A percentile compares a stretch with the other conserved stretches of the same genome.
These are phyloP conservation scores for Hyperopisus bebe DNA, from an alignment of 2,113 vertebrate species.

Conservation along the genomic window DNA sequence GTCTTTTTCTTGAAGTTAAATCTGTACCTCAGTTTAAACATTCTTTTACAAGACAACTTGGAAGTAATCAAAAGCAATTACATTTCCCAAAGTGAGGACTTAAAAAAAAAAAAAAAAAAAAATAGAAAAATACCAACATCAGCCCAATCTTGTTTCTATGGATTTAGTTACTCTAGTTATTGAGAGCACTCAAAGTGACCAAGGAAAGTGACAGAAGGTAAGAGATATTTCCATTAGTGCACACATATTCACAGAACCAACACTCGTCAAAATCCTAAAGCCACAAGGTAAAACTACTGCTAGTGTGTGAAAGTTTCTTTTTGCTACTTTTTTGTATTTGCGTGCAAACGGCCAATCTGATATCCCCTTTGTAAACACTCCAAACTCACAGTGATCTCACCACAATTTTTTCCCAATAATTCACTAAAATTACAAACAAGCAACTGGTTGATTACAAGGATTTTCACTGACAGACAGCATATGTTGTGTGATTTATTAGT, in stretches of 20 bases:
- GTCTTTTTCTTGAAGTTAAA: conserved; percentile 70
- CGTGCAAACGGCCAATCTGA: conserved; percentile 6
- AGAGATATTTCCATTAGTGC: conserved; percentile 29
- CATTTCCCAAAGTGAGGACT: conserved; percentile 60
- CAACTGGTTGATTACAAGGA: neutral
- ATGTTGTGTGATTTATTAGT: neutral
- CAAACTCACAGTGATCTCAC: conserved; percentile 11
- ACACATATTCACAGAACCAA: conserved; percentile 18
- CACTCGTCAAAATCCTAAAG: conserved; percentile 24
- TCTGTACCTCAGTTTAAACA: conserved; percentile 77
- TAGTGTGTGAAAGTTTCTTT: conserved; percentile 10
- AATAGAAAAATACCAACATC: conserved; percentile 51
- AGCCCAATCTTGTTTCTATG: conserved; percentile 51
- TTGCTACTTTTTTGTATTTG: neutral
- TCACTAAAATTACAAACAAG: conserved; percentile 14
- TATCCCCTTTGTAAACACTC: conserved; percentile 1
- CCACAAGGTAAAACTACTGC: conserved; percentile 33
- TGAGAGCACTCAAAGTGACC: conserved; percentile 29
- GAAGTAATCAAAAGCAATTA: conserved; percentile 65
- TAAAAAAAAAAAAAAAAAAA: conserved; percentile 40
- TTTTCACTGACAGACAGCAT: neutral
- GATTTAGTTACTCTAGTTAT: conserved; percentile 16
- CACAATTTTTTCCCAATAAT: neutral
- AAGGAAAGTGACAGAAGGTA: conserved; percentile 19
- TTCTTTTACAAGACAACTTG: conserved; percentile 61